Evolutionary conservation across 2,888 invertebrate genomes (phyloP), one percentile per base, ranked within the genome.

Genomic region (Achlya flavicornis): DNA sequence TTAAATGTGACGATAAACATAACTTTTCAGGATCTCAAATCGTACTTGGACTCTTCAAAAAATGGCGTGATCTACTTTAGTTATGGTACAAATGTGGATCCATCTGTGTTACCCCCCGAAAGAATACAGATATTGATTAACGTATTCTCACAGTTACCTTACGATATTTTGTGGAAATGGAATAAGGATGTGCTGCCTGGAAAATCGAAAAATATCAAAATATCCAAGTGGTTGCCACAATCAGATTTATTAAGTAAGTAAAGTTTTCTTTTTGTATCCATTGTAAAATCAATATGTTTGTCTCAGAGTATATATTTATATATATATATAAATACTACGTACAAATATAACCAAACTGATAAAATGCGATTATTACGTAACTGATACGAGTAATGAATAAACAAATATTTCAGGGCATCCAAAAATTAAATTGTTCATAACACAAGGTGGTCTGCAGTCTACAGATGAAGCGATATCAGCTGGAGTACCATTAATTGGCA

Each of bases 101-200:
- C 41, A 41, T 41, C 41, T 41, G 41, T 41, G 7, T 41, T 41
- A 12, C 41, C 41, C 7, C 64, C 76, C 3, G 74, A 85, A 46
- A 80, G 67, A 62, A 76, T 84, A 8, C 66, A 83, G 53, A 68
- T 75, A 0, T 72, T 93, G 4, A 58, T 84, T 0, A 73, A 78
- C 33, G 87, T 84, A 3, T 86, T 93, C 61, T 81, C 85, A 0
- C 71, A 80, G 53, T 65, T 93, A 41, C 84, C 86, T 2, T 90
- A 89, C 64, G 79, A 86, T 57, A 83, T 93, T 11, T 63, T 93
- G 3, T 87, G 86, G 87, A 92, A 90, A 70, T 90, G 86, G 86
- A 86, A 87, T 41, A 70, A 70, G 19, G 73, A 76, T 48, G 68
- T 69, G 7, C 53, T 89, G 43, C 75, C 78, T 0, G 79, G 76